phyloP scores from a whole-genome alignment of 2,888 invertebrate species.

The Synergus gifuensis region DNA sequence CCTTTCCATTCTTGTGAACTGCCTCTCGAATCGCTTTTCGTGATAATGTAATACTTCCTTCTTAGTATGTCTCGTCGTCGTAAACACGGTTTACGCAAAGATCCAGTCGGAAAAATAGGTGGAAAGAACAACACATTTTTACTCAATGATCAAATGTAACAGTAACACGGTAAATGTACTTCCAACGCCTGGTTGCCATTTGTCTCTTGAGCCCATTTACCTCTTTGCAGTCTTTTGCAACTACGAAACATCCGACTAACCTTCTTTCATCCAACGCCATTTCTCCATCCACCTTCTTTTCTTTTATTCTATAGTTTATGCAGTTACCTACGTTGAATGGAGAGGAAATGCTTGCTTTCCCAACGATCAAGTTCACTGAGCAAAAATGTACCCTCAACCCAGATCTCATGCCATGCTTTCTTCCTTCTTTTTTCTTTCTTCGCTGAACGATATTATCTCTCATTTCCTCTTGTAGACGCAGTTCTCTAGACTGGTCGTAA shows the following conservation, averaged over 20 bases:
- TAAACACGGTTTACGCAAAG: background rate
- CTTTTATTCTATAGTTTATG: slow-evolving; percentile 29
- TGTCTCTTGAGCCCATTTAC: slow-evolving; percentile 17
- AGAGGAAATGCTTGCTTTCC: slow-evolving; percentile 11
- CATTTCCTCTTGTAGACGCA: background rate
- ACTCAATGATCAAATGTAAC: slow-evolving; percentile 11
- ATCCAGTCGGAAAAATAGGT: background rate
- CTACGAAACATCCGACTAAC: slow-evolving; percentile 24
- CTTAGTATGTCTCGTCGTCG: background rate
- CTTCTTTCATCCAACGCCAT: slow-evolving; percentile 18
- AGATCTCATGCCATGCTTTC: background rate
- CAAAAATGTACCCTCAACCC: slow-evolving; percentile 5
- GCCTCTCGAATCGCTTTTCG: background rate
- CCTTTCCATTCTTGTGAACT: background rate
- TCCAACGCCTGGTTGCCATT: slow-evolving; percentile 19
- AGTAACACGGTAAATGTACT: background rate
- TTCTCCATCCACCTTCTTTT: slow-evolving; percentile 13
- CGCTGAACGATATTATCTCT: background rate
- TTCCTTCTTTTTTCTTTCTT: background rate
- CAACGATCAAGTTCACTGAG: slow-evolving; percentile 11
- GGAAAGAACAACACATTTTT: background rate
- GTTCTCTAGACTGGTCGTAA: too few relatives aligned
- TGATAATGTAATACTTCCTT: background rate
- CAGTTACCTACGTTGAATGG: slow-evolving; percentile 21
- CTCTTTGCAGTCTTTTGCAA: background rate